Evolutionary conservation across 2,113 vertebrate species (phyloP).

Genomic region (Craseonycteris thonglongyai): DNA sequence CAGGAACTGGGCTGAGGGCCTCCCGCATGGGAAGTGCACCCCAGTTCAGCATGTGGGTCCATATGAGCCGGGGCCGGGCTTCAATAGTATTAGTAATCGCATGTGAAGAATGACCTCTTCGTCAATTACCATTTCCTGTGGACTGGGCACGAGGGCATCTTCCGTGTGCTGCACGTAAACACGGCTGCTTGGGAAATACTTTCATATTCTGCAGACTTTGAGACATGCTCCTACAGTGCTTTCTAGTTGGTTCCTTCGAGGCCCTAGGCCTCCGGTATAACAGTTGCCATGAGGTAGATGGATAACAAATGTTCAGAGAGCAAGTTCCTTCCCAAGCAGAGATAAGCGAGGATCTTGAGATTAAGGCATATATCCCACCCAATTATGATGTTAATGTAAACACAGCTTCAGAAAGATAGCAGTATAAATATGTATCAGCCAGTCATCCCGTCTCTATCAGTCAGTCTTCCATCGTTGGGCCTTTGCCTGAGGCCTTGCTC

Average conservation of each 20-base stretch:
- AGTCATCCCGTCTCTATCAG: constrained; percentile 40
- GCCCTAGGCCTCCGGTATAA: not conserved
- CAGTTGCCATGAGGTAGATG: not conserved
- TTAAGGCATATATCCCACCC: constrained; percentile 34
- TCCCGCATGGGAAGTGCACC: too few species aligned
- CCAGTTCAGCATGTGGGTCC: too few species aligned
- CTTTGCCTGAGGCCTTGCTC: not conserved
- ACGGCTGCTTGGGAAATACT: not conserved
- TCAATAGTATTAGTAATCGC: not conserved
- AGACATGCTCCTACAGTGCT: not conserved
- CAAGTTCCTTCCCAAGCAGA: not conserved
- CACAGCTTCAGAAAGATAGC: constrained; percentile 45
- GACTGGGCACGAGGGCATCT: not conserved
- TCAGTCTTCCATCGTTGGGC: not conserved
- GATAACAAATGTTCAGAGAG: not conserved
- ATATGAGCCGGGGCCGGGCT: too few species aligned
- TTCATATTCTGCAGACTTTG: not conserved
- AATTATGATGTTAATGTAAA: constrained; percentile 63
- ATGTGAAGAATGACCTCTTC: not conserved
- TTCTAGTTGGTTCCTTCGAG: not conserved
- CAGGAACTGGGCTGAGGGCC: too few species aligned
- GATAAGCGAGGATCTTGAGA: constrained; percentile 11
- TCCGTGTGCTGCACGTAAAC: not conserved
- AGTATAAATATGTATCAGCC: constrained; percentile 63
- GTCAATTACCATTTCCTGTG: not conserved